A percentile compares a stretch with the other conserved stretches of the same genome.
Conservation (phyloP, 2,888 invertebrate genomes). For the Stratiomys singularior region DNA sequence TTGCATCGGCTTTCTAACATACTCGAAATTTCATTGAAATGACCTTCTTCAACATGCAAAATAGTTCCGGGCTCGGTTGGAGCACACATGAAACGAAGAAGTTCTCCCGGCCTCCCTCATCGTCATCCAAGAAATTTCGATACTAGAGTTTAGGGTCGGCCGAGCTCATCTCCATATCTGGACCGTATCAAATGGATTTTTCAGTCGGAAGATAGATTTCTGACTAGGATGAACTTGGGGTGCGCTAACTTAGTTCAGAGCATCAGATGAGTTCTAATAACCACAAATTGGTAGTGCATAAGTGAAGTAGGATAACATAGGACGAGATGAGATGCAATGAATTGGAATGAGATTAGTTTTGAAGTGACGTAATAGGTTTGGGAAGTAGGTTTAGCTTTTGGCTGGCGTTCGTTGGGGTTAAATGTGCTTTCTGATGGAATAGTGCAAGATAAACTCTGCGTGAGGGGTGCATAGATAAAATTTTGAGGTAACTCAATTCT, state of each 20-base stretch:
- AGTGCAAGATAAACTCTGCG: background rate
- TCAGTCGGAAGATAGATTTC: background rate
- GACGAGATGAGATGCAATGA: background rate
- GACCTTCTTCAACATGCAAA: background rate
- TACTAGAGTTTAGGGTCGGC: background rate
- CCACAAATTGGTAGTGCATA: conserved; percentile 11
- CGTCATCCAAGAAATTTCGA: background rate
- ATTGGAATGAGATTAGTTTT: background rate
- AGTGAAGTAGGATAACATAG: too few species aligned
- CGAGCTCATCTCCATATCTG: background rate
- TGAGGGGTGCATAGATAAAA: too few species aligned
- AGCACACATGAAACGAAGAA: too few species aligned
- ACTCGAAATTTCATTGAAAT: background rate
- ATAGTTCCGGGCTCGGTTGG: too few species aligned
- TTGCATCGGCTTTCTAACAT: background rate
- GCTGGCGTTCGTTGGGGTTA: conserved; percentile 4
- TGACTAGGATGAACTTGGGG: too few species aligned
- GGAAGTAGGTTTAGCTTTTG: background rate
- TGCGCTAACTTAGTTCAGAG: too few species aligned
- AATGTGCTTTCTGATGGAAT: conserved; percentile 3
- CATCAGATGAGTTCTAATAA: background rate
- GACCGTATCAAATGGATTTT: background rate
- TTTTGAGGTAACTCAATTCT: conserved; percentile 1
- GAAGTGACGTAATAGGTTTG: background rate
- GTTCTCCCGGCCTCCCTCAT: background rate